Evolutionary conservation across 2,113 vertebrate species (phyloP), one percentile per base, ranked within the genome.

Genomic region (Tilapia sparmanii): DNA sequence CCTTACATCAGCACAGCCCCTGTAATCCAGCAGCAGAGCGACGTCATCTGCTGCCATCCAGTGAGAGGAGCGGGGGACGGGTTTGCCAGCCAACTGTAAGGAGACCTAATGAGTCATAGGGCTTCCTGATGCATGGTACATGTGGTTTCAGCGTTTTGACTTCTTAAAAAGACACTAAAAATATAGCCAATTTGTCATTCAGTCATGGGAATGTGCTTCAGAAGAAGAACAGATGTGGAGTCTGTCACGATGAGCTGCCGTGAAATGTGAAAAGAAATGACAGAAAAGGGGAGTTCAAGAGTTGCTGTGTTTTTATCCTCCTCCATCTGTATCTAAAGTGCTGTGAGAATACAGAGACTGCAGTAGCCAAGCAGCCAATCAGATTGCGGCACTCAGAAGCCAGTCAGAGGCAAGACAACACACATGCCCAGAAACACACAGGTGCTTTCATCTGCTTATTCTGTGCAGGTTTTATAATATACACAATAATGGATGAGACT

Each of bases 281-380:
- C 31, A 47, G 71, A n/a, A 71, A 88, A 35, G n/a, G 76, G n/a
- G 57, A 54, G 33, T 16, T 90, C 76, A 86, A 40, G 82, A 85
- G 63, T 88, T 18, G 4, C 61, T 18, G 1, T 80, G 85, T 93
- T 83, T 91, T 88, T 73, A 87, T 90, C 86, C 87, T 89, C 86
- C 88, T 90, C 82, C 81, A 47, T 92, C 89, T 87, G 66, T 59
- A 83, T 79, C 81, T 87, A 47, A 24, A 93, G 90, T 81, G 90
- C 87, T 91, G 87, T 47, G 91, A 91, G 86, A 88, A 86, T 76
- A 90, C 82, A 52, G 89, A 92, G 88, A 95, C 95, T 95, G 95
- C 95, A 91, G 95, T 93, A 91, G 87, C 86, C 45, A 10, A 54
- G 87, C 83, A 40, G 87, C 95, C 95, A 95, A 95, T 95, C 93